These are phyloP conservation scores for Sylvietta virens DNA, from an alignment of 2,113 vertebrate species.

Conservation along the genomic window DNA sequence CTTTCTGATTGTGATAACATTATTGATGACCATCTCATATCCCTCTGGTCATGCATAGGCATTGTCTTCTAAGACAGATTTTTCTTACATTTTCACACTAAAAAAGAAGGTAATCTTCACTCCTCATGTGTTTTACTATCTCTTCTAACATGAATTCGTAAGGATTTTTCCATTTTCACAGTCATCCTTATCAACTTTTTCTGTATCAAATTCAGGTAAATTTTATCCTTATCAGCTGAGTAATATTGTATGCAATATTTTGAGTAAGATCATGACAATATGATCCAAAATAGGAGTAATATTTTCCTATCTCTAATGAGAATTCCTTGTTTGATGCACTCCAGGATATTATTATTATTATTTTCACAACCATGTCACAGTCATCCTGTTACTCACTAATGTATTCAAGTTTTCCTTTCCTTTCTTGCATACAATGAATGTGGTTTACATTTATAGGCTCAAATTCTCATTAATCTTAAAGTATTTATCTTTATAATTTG, in stretches of 20 bases:
- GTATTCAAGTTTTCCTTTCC: not conserved
- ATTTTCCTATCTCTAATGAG: not conserved
- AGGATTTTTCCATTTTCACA: not conserved
- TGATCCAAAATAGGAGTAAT: not conserved
- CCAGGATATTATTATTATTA: not conserved
- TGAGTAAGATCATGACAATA: not conserved
- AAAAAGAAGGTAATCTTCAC: not conserved
- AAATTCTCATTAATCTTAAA: not conserved
- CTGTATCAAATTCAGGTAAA: not conserved
- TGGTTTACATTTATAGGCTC: not conserved
- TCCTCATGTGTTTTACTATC: not conserved
- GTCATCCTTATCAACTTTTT: not conserved
- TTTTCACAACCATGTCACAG: not conserved
- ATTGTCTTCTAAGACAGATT: not conserved
- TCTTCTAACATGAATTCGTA: not conserved
- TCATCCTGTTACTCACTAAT: not conserved
- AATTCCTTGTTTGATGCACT: not conserved
- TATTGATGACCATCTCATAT: not conserved
- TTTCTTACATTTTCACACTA: not conserved
- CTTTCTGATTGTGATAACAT: not conserved
- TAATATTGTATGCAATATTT: not conserved
- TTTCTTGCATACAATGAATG: not conserved
- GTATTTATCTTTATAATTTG: not conserved
- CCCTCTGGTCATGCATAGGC: not conserved
- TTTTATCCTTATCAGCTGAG: not conserved